Evolutionary conservation across 2,113 vertebrate genomes (phyloP), one percentile per base, ranked within the genome.

Genomic region (Himantopus leucocephalus): DNA sequence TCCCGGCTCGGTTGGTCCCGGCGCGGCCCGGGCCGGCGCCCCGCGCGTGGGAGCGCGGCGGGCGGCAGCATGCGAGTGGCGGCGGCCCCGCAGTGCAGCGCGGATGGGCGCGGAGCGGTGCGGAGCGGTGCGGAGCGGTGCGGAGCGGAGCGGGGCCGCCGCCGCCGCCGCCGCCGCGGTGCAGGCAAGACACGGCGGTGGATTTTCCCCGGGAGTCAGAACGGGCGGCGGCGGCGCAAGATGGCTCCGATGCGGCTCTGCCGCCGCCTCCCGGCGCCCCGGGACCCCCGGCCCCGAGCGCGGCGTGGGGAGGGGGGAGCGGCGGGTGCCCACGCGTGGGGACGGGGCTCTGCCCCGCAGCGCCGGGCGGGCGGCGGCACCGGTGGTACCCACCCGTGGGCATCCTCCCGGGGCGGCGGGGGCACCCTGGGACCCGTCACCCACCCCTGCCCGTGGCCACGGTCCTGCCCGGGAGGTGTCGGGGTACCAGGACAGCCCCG

Each of bases 221-320:
- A 52, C 81, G 97, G 97, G 97, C 95, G 96, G 96, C 94, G 98
- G 97, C 96, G 97, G 90, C 88, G 59, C 95, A 96, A 95, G 47
- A 96, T 96, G 95, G 95, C 91, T 93, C 88, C 93, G 85, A 91
- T 92, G 85, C 93, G 76, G 83, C 75, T 68, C 87, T 75, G 92
- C 76, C 83, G 71, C 81, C 82, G 66, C 87, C 93, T 85, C 92
- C 73, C 89, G 76, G 79, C 53, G n/a, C 90, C 50, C 87, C 75
- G 68, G 53, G 79, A 66, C 75, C 91, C 90, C 86, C 32, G 45
- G 50, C 30, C 18, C 45, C 45, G 17, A 52, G n/a, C 29, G 26
- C 32, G 20, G 30, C 32, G 9, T 19, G 30, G 32, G 5, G 23
- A 19, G 24, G 43, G 39, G 56, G 77, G 39, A 34, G 60, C 24